Conservation (phyloP, 2,888 invertebrate species). For the Erebia ligea region DNA sequence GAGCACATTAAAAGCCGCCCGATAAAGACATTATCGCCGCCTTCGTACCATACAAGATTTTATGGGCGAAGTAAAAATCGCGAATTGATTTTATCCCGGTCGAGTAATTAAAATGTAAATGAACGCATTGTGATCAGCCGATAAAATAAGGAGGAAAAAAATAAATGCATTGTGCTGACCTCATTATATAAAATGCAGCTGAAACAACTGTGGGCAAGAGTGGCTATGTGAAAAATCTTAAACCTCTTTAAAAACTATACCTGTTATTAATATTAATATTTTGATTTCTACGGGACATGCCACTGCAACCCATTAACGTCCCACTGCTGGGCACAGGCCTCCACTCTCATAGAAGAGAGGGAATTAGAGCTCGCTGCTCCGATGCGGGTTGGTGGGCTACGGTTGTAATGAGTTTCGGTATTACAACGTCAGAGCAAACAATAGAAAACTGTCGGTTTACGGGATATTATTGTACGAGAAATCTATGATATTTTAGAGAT, state of each 20-base stretch:
- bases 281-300: background rate
- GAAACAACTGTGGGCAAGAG: constrained; percentile 23
- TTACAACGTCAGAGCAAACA: too few species aligned
- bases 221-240: constrained; percentile 18
- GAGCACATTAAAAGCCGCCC: constrained; percentile 46
- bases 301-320: too few species aligned
- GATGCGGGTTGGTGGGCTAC: too few species aligned
- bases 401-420: too few species aligned
- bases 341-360: too few species aligned
- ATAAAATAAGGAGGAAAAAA: constrained; percentile 46
- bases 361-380: too few species aligned
- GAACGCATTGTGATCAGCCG: constrained; percentile 52
- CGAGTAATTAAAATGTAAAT: constrained; percentile 74
- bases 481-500: too few species aligned
- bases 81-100: constrained; percentile 60
- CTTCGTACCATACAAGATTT: constrained; percentile 44
- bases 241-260: background rate
- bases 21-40: constrained; percentile 53
- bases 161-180: constrained; percentile 41
- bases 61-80: constrained; percentile 51
- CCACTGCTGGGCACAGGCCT: too few species aligned
- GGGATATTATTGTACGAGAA: too few species aligned
- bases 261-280: background rate
- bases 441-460: too few species aligned
- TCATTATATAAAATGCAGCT: constrained; percentile 40